These are phyloP conservation scores for Hyaena hyaena DNA, from an alignment of 2,113 vertebrate species.

Conservation along the genomic window DNA sequence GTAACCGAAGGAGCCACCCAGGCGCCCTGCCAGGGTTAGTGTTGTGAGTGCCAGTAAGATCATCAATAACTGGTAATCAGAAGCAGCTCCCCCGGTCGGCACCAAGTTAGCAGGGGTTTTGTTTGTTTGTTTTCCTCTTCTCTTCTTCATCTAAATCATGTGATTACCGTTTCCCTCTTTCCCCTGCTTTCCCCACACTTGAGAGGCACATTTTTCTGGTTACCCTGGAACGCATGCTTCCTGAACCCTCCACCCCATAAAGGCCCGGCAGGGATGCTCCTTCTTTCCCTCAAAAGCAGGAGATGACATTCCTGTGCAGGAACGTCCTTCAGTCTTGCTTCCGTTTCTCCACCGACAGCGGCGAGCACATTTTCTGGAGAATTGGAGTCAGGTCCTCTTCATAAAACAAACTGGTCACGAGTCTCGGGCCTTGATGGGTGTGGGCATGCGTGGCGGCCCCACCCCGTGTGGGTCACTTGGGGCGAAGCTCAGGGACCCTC, in stretches of 20 bases:
- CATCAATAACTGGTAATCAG: neutral
- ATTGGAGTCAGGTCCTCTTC: no score
- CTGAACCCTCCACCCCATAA: no score
- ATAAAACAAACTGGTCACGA: neutral
- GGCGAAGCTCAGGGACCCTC: neutral
- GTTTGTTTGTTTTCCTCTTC: neutral
- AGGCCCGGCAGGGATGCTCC: no score
- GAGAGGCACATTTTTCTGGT: neutral
- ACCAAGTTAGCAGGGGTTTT: neutral
- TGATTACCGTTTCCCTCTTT: fast-evolving
- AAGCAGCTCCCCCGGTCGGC: neutral
- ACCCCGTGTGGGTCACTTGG: neutral
- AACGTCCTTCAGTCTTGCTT: no score
- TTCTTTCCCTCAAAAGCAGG: no score
- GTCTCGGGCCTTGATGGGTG: neutral
- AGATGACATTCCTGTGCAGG: no score
- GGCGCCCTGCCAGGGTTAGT: no score
- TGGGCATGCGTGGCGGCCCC: no score
- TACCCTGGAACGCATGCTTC: fast-evolving
- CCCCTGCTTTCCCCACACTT: neutral
- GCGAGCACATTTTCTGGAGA: neutral
- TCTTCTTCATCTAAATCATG: neutral
- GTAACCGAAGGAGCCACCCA: no score
- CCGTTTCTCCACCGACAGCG: neutral
- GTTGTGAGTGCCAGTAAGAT: neutral